Evolutionary conservation across 1,140 invertebrate genomes (phyloP).

Genomic region (Leptestheria dahalacensis): DNA sequence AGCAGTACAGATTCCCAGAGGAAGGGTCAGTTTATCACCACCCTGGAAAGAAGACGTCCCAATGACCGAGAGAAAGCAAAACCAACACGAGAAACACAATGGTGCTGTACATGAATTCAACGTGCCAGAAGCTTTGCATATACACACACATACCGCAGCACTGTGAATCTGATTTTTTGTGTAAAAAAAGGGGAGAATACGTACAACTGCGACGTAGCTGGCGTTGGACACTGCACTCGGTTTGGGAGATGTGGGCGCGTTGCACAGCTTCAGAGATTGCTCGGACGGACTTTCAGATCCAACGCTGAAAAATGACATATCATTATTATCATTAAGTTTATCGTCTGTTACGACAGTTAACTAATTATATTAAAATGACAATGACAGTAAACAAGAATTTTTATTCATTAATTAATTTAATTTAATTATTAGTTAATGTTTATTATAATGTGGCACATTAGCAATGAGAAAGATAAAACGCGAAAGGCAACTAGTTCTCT

Average conservation of each 20-base stretch:
- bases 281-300: not conserved
- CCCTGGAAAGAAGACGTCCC: conserved; percentile 33
- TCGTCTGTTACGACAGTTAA: not conserved
- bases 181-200: not conserved
- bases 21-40: conserved; percentile 55
- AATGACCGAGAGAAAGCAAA: conserved; percentile 17
- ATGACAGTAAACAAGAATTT: conserved; percentile 1
- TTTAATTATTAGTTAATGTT: conserved; percentile 16
- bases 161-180: not conserved
- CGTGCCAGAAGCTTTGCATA: not conserved
- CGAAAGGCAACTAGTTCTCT: no score
- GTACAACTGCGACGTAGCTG: conserved; percentile 12
- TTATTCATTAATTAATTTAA: conserved; percentile 15
- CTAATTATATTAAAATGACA: conserved; percentile 4
- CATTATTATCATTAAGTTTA: not conserved
- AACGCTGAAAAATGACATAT: not conserved
- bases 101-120: not conserved
- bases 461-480: no score
- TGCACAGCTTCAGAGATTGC: not conserved
- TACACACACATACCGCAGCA: not conserved
- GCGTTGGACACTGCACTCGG: not conserved
- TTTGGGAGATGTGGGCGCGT: not conserved
- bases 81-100: conserved; percentile 14
- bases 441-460: not conserved
- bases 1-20: conserved; percentile 27